Percentiles rank a stretch among this genome's conserved stretches.
Conservation (phyloP, 1,140 invertebrate species). For the Antheraea pernyi region DNA sequence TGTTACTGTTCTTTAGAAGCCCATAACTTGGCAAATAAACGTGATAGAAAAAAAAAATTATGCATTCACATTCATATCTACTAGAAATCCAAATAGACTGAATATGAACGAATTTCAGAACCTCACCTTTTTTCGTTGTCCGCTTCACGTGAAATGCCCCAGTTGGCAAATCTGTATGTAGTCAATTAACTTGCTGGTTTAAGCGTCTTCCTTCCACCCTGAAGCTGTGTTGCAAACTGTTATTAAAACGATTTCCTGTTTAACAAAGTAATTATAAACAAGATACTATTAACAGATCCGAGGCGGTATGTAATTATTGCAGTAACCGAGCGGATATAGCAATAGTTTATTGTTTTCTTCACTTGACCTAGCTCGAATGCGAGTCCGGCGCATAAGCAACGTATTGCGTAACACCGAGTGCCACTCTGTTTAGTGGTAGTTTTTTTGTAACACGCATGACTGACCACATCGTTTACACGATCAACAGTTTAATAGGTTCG, state of each 20-base stretch:
- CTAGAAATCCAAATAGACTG: too few species aligned
- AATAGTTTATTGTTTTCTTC: slow-evolving; percentile 34
- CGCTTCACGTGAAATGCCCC: too few species aligned
- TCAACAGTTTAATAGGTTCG: neutral
- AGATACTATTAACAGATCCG: neutral
- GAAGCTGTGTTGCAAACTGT: neutral
- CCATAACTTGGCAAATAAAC: too few species aligned
- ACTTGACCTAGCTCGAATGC: slow-evolving; percentile 41
- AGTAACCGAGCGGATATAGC: slow-evolving; percentile 33
- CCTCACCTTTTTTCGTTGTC: too few species aligned
- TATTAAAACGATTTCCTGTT: slow-evolving; percentile 3
- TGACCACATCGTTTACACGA: slow-evolving; percentile 9
- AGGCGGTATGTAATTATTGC: slow-evolving; percentile 14
- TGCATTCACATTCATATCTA: too few species aligned
- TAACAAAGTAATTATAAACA: neutral
- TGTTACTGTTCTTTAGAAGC: too few species aligned
- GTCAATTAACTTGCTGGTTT: neutral
- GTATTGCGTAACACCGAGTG: slow-evolving; percentile 38
- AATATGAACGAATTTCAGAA: too few species aligned
- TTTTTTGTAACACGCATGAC: slow-evolving; percentile 42
- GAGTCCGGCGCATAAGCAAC: slow-evolving; percentile 18
- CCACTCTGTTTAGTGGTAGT: slow-evolving; percentile 37
- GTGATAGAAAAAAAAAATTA: too few species aligned
- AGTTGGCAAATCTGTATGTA: too few species aligned
- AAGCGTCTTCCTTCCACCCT: neutral